Evolutionary conservation across 2,888 invertebrate species (phyloP), one percentile per base, ranked within the genome.

Genomic region (Drosophila nigricruria): DNA sequence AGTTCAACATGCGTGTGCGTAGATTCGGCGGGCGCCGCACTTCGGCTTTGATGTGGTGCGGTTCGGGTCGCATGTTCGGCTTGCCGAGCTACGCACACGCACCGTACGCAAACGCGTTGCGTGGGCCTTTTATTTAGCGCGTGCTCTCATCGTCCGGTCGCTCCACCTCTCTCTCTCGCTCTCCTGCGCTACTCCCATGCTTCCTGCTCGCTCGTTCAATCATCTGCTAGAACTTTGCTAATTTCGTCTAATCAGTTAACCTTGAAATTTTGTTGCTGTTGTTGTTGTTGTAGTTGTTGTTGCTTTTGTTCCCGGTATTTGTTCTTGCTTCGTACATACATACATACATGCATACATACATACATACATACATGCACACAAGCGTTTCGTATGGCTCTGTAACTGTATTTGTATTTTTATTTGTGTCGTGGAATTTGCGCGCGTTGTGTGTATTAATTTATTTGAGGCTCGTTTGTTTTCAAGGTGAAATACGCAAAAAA

Each of bases 161-260:
- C 50, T 50, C 30, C 34, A 49, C 53, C 49, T 18, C 16, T 20
- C 10, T 20, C 47, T 25, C 23, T 27, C 49, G 30, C 23, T 8
- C n/a, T 18, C 10, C 14, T 25, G 18, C 20, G 20, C 18, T 32
- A 27, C 20, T 36, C 47, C 40, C 34, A 12, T 25, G 50, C 23
- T 32, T 34, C 14, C 47, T 43, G 57, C 42, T n/a, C 47, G n/a
- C 20, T 52, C 82, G 70, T 49, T 80, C 83, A 78, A 84, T 82
- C 85, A 82, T 78, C 85, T 78, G 76, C 70, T 80, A 77, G 79
- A 86, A 89, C 89, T 82, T 84, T 77, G 87, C 83, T 88, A 84
- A 86, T 89, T 86, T 87, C 78, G 78, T 88, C 82, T 91, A 90
- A 91, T 90, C 90, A 89, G 82, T 76, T 88, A 82, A 91, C 90